These are phyloP conservation scores for Diarsia rubi DNA, from an alignment of 2,888 invertebrate genomes.

Conservation along the genomic window DNA sequence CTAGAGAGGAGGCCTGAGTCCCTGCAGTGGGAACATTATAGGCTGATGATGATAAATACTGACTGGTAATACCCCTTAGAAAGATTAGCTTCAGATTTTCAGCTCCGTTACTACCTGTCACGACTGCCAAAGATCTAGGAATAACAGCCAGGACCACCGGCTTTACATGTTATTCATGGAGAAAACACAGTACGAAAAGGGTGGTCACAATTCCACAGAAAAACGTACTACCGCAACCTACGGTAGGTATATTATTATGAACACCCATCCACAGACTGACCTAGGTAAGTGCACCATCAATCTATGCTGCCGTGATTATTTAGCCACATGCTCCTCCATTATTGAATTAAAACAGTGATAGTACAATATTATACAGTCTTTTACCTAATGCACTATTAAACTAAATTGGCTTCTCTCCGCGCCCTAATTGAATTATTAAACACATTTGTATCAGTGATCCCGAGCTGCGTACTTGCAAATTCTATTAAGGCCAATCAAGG, in stretches of 20 bases:
- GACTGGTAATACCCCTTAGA: no score
- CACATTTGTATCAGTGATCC: conserved; percentile 14
- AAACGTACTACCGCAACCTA: neutral
- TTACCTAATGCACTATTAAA: conserved; percentile 28
- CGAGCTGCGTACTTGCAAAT: conserved; percentile 29
- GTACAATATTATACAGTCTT: no score
- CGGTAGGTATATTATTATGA: neutral
- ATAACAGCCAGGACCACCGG: neutral
- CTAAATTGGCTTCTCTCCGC: conserved; percentile 11
- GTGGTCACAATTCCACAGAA: no score
- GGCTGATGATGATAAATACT: no score
- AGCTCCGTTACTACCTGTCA: neutral
- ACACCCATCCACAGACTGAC: neutral
- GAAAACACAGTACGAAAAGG: no score
- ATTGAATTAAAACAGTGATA: neutral
- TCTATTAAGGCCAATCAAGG: conserved; percentile 51
- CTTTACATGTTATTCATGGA: no score
- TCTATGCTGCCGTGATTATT: neutral
- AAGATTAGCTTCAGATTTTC: neutral
- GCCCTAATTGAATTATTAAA: conserved; percentile 40
- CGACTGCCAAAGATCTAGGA: neutral
- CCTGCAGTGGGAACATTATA: no score
- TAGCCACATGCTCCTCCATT: neutral
- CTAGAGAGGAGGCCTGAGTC: no score
- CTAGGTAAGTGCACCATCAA: neutral